These are phyloP conservation scores for Hyphantria cunea DNA, from an alignment of 1,140 invertebrate genomes.

Conservation along the genomic window DNA sequence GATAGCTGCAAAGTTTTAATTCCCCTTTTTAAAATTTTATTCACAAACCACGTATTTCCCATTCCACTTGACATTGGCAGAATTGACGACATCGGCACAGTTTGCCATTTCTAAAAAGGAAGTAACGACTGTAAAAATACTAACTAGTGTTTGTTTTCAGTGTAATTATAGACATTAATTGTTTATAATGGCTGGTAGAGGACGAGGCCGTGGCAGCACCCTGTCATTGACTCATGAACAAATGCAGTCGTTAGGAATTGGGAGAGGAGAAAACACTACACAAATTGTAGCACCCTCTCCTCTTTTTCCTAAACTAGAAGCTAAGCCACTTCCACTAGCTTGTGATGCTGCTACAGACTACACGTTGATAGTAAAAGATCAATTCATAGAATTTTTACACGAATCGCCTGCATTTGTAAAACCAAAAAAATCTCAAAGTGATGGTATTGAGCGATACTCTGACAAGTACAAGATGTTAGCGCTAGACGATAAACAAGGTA, in stretches of 20 bases:
- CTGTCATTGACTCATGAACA: constrained; percentile 76
- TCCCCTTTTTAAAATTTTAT: too few species aligned
- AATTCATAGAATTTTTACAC: constrained; percentile 78
- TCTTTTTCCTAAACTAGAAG: constrained; percentile 77
- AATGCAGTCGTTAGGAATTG: constrained; percentile 71
- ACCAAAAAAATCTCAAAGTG: constrained; percentile 53
- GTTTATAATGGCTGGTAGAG: constrained; percentile 67
- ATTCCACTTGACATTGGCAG: too few species aligned
- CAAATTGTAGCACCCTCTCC: constrained; percentile 71
- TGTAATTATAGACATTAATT: too few species aligned
- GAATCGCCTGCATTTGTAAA: constrained; percentile 77
- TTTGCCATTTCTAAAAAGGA: too few species aligned
- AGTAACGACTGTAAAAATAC: too few species aligned
- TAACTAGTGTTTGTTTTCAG: too few species aligned
- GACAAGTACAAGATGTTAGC: constrained; percentile 80
- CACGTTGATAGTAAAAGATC: constrained; percentile 78
- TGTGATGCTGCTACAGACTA: constrained; percentile 77
- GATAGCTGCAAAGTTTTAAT: too few species aligned
- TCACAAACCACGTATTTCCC: too few species aligned
- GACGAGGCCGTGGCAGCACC: constrained; percentile 59
- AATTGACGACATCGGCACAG: too few species aligned
- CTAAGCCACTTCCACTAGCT: constrained; percentile 67
- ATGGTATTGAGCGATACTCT: constrained; percentile 77
- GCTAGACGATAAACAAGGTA: constrained; percentile 66
- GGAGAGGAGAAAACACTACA: constrained; percentile 65